Evolutionary conservation across 2,113 vertebrate genomes (phyloP).

Genomic region (Sakesphorus luctuosus): DNA sequence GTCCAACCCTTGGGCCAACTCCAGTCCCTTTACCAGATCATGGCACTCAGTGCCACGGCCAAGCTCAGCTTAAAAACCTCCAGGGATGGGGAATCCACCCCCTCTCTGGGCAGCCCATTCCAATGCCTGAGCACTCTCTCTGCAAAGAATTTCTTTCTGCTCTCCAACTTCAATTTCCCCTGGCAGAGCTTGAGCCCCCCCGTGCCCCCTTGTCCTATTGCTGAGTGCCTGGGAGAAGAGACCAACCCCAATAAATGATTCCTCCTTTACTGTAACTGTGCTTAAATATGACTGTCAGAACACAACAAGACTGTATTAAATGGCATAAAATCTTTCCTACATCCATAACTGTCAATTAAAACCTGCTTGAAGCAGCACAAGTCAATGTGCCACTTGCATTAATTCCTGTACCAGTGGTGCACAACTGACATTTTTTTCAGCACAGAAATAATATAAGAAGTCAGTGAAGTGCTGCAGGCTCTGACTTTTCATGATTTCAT

Average conservation of each 20-base stretch:
- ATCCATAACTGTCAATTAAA: not conserved
- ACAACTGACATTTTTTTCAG: not conserved
- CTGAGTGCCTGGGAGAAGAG: too few species aligned
- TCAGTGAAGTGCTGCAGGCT: not conserved
- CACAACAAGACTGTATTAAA: not conserved
- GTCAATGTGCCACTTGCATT: not conserved
- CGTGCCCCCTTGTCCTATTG: too few species aligned
- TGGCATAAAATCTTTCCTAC: not conserved
- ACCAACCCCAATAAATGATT: too few species aligned
- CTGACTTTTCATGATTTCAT: not conserved
- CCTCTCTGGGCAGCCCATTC: not conserved
- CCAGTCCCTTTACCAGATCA: too few species aligned
- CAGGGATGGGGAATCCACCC: not conserved
- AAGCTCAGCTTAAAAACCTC: too few species aligned
- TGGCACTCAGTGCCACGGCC: too few species aligned
- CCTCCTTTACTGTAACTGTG: not conserved
- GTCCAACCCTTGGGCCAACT: too few species aligned
- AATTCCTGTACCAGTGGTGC: not conserved
- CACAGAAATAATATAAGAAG: not conserved
- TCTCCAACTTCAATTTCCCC: too few species aligned
- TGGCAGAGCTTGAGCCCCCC: too few species aligned
- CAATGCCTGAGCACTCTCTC: not conserved
- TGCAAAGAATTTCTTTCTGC: not conserved
- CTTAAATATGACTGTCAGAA: not conserved
- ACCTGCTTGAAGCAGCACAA: not conserved